Base-by-base conservation (phyloP, 2,113 vertebrate species). In the Ellobius talpinus region DNA sequence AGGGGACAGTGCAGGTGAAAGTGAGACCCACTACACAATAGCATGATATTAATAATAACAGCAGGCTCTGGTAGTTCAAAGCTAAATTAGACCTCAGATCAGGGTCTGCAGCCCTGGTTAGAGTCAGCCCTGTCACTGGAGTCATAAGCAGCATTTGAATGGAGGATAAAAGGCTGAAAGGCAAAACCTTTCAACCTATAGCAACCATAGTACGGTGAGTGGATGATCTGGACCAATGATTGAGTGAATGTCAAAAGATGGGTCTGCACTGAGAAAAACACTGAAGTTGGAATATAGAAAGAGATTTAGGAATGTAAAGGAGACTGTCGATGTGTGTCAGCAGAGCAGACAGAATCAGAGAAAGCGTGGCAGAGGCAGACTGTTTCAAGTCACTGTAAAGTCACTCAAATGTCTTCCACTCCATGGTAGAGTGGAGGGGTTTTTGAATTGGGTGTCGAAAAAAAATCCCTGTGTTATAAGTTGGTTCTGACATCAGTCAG, bases 401-500 rank as follows among this genome's bases (percentile, higher is more conserved):
- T 55, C 39, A 88, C 6, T 73, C 31, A 90, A 26, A 55, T 21
- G 24, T 45, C 68, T 88, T 50, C 47, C 11, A 26, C 23, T 82
- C 73, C 50, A 23, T 72, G n/a, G 50, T 72, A 36, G 36, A 68
- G 33, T 45, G 23, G 39, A 93, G 74, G 74, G 73, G 58, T 36
- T 95, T 93, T 91, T 91, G 23, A 96, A 91, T 4, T 42, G 23
- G 61, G 36, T 70, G 68, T 93, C 36, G 70, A 50, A 79, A 94
- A 73, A 29, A 79, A 94, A 66, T 23, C 42, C 58, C n/a, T 87
- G 42, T n/a, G 21, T 91, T 89, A 42, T 92, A 82, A 81, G 45
- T 84, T 77, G 23, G 4, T 94, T 61, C 61, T 94, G n/a, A 36
- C 33, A 42, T 61, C 45, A 58, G 3, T 72, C 29, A 73, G 50